Percentiles rank a stretch among this genome's conserved stretches.
These are phyloP conservation scores for Sphecodes monilicornis DNA, from an alignment of 2,888 invertebrate species.

Conservation along the genomic window DNA sequence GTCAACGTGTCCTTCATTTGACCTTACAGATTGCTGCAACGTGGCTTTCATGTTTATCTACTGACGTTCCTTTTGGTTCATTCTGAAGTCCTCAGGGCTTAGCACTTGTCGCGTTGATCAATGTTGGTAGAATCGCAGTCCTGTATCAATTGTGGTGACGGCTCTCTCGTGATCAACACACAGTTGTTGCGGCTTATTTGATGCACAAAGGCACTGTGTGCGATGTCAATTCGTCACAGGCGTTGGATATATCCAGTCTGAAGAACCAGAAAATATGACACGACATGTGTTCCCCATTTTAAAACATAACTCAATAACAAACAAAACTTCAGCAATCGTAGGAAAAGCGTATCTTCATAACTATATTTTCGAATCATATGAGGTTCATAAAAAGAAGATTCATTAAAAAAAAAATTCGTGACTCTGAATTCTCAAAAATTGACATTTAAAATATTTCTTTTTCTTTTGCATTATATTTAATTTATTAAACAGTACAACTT, in stretches of 20 bases:
- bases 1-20: not conserved
- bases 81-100: not conserved
- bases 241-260: not conserved
- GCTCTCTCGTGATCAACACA: not conserved
- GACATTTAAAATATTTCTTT: too few species aligned
- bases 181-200: not conserved
- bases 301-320: not conserved
- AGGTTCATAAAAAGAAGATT: too few species aligned
- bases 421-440: too few species aligned
- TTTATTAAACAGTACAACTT: too few species aligned
- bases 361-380: too few species aligned
- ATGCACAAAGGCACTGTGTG: not conserved
- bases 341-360: too few species aligned
- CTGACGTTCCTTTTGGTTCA: not conserved
- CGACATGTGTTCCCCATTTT: not conserved
- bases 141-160: not conserved
- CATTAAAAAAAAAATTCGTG: too few species aligned
- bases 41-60: not conserved
- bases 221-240: constrained; percentile 1
- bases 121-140: not conserved
- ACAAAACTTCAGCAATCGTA: not conserved
- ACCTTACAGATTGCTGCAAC: not conserved
- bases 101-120: not conserved
- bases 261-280: not conserved
- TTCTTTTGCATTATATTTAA: too few species aligned